These are phyloP conservation scores for Chrysomela aeneicollis DNA, from an alignment of 2,888 invertebrate species.

Conservation along the genomic window DNA sequence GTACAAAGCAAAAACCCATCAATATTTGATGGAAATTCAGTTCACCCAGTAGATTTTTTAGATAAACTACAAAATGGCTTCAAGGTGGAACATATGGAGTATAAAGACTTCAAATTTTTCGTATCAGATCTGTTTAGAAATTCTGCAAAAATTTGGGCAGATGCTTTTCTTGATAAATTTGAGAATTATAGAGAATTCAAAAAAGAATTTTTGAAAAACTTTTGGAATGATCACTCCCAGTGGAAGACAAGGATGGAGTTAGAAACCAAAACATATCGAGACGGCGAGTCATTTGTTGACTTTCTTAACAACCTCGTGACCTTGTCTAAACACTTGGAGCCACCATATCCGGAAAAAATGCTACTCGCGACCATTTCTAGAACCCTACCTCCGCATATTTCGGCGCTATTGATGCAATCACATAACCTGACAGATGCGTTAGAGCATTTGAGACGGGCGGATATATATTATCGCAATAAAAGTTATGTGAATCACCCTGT, in stretches of 20 bases:
- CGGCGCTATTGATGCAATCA: background rate
- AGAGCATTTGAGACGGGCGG: background rate
- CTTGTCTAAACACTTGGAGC: background rate
- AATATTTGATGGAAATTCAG: background rate
- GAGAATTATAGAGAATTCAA: too few relatives aligned
- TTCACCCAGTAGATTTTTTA: constrained; percentile 5
- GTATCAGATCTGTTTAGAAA: background rate
- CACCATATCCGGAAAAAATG: constrained; percentile 7
- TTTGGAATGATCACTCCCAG: background rate
- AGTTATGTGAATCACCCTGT: background rate
- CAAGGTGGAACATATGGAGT: constrained; percentile 7
- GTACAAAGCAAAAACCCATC: background rate
- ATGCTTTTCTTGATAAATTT: background rate
- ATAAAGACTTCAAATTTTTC: constrained; percentile 1
- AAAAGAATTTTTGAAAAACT: background rate
- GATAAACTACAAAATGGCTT: constrained; percentile 4
- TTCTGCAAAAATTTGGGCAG: background rate
- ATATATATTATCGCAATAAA: background rate
- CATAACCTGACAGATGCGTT: background rate
- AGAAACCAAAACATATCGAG: background rate
- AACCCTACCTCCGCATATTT: constrained; percentile 5
- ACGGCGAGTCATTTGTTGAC: background rate
- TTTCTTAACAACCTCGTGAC: background rate
- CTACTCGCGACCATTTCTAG: background rate
- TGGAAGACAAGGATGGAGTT: background rate